Evolutionary conservation across 2,797 vertebrate species (phyloP).

Genomic region (Myripristis murdjan): DNA sequence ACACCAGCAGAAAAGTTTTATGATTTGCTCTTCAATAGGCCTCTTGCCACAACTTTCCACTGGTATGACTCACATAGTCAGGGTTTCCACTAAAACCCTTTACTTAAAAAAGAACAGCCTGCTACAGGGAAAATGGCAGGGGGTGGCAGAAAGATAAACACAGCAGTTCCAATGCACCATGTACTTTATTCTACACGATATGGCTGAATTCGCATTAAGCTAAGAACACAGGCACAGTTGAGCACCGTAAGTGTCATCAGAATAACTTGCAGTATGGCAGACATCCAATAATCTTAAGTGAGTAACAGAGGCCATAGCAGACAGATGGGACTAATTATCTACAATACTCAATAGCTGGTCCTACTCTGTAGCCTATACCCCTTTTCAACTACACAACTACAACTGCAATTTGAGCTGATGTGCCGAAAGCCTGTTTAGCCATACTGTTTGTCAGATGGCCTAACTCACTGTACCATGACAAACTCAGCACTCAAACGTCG

Average conservation of each 20-base stretch:
- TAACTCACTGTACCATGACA: slow-evolving; percentile 9
- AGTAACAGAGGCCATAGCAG: neutral
- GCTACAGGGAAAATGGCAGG: slow-evolving; percentile 23
- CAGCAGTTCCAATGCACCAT: slow-evolving; percentile 24
- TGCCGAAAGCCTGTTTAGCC: slow-evolving; percentile 32
- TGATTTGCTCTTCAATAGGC: slow-evolving; percentile 36
- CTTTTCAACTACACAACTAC: slow-evolving; percentile 4
- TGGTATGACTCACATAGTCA: slow-evolving; percentile 56
- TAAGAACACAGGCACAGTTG: neutral
- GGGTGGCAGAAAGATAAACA: slow-evolving; percentile 41
- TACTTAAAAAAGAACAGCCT: slow-evolving; percentile 17
- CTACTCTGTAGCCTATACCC: neutral
- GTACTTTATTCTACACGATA: slow-evolving; percentile 27
- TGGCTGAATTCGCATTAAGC: slow-evolving; percentile 6
- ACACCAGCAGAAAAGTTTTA: slow-evolving; percentile 55
- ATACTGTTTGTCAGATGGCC: slow-evolving; percentile 27
- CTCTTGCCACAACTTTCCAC: slow-evolving; percentile 54
- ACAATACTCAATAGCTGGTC: neutral
- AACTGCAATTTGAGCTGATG: neutral
- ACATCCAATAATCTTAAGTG: slow-evolving; percentile 4
- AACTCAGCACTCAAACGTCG: slow-evolving; percentile 18
- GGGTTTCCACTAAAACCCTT: slow-evolving; percentile 46
- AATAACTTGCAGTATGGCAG: neutral
- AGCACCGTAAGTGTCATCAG: slow-evolving; percentile 1
- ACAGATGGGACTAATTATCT: slow-evolving; percentile 2